Evolutionary conservation across 1,140 invertebrate species (phyloP), one percentile per base, ranked within the genome.

Genomic region (Listronotus oregonensis): DNA sequence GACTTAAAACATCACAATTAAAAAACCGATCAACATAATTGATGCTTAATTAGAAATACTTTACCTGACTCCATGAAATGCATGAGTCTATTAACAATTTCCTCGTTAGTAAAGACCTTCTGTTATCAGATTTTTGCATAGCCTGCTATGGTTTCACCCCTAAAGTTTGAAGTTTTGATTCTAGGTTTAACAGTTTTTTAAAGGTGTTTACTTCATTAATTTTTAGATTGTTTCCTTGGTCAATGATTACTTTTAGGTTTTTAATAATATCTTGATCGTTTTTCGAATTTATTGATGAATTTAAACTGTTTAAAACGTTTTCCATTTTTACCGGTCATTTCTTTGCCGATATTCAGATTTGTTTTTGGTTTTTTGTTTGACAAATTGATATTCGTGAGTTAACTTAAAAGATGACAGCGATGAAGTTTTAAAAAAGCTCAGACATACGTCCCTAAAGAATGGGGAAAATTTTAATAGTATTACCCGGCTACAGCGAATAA

Each of bases 81-180:
- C 32, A 89, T 75, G 43, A 91, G 80, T 34, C 79, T 79, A 43
- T 81, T 78, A 9, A 89, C 82, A 11, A 90, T 80, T 40, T 85
- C 80, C 58, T 76, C 78, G 57, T 82, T 81, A 52, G 88, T 86
- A 65, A 87, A 89, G 67, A 82, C 82, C 75, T 83, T 59, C 90
- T 83, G 72, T 89, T 89, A 21, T 79, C 78, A 68, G 87, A 69
- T 81, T 86, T 82, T 90, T 90, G 8, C 86, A 87, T 39, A 90
- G 82, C 77, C 89, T 0, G 90, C 88, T 56, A 91, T 85, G 12
- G 85, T 84, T 77, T 88, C 86, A 12, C 83, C 27, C 82, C 79
- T 32, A 81, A 32, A 39, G 17, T 63, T 31, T 67, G 49, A 6
- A 72, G 18, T 31, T 60, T 65, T 17, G 66, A 65, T 39, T 67